Conservation (phyloP, 2,113 vertebrate genomes). For the Sphaerodactylus townsendi region DNA sequence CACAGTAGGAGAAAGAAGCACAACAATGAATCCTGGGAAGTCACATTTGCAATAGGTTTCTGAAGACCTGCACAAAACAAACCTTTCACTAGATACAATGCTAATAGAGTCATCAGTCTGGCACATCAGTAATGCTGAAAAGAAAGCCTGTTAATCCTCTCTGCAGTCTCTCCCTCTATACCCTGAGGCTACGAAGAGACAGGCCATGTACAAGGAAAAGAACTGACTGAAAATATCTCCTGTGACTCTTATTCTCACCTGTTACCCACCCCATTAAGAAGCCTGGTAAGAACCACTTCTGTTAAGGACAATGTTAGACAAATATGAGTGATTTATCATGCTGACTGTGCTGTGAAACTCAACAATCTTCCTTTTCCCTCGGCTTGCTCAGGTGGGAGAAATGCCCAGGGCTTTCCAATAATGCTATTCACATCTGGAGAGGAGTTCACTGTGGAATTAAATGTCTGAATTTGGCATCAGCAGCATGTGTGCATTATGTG, state of each 20-base stretch:
- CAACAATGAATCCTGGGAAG: neutral
- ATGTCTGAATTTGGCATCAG: constrained; percentile 20
- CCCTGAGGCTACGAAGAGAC: constrained; percentile 55
- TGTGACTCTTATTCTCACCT: constrained; percentile 54
- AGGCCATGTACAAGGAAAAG: constrained; percentile 59
- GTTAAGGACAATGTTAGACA: constrained; percentile 46
- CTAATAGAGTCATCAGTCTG: constrained; percentile 53
- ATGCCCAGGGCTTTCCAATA: constrained; percentile 33
- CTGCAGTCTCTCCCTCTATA: constrained; percentile 53
- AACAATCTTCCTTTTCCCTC: neutral
- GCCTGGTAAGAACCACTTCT: constrained; percentile 51
- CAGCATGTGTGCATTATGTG: constrained; percentile 21
- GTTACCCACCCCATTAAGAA: constrained; percentile 61
- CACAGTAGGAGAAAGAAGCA: neutral
- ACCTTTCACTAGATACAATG: constrained; percentile 49
- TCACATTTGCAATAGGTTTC: constrained; percentile 39
- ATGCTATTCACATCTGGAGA: constrained; percentile 41
- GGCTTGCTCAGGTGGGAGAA: constrained; percentile 19
- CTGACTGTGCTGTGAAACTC: constrained; percentile 34
- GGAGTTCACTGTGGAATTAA: constrained; percentile 33
- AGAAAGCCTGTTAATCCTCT: constrained; percentile 60
- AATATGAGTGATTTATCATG: constrained; percentile 60
- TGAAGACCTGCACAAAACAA: constrained; percentile 40
- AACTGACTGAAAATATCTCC: constrained; percentile 52
- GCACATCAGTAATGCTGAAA: constrained; percentile 41